Percentiles rank a stretch among this genome's conserved stretches.
Conservation (phyloP, 2,888 invertebrate species). For the Drosophila bunnanda region DNA sequence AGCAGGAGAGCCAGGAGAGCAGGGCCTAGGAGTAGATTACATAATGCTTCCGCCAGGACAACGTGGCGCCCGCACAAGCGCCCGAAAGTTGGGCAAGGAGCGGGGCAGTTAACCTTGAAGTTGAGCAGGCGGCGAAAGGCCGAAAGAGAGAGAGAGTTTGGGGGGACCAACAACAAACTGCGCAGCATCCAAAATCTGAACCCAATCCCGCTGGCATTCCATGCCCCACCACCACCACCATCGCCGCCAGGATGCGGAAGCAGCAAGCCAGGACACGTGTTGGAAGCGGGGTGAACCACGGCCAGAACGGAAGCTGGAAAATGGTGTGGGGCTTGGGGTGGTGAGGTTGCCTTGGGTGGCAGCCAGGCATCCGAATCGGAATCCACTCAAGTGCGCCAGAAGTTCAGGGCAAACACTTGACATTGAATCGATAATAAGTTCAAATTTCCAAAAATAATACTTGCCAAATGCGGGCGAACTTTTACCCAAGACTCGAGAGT, state of each 20-base stretch:
- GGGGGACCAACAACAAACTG: conserved; percentile 59
- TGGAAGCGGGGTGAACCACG: conserved; percentile 55
- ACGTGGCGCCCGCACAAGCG: conserved; percentile 65
- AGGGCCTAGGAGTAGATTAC: conserved; percentile 48
- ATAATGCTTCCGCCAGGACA: conserved; percentile 55
- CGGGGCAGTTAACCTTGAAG: conserved; percentile 75
- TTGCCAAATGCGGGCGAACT: conserved; percentile 47
- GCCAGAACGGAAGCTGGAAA: conserved; percentile 43
- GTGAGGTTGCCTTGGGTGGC: background rate
- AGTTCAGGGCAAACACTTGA: conserved; percentile 71
- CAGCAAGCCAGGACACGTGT: conserved; percentile 54
- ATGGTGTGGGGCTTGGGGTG: conserved; percentile 13
- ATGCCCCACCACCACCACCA: conserved; percentile 64
- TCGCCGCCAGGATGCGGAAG: conserved; percentile 14
- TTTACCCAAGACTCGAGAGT: background rate
- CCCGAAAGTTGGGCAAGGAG: conserved; percentile 55
- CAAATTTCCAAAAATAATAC: conserved; percentile 58
- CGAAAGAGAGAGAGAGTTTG: background rate
- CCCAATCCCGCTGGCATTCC: conserved; percentile 48
- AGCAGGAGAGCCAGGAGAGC: conserved; percentile 16
- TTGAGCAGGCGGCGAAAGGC: conserved; percentile 45
- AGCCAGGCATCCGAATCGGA: conserved; percentile 6
- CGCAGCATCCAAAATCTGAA: conserved; percentile 58
- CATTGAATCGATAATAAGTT: conserved; percentile 77
- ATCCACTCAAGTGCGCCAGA: conserved; percentile 36